phyloP scores from a whole-genome alignment of 2,888 invertebrate species.

The Meghimatium bilineatum region DNA sequence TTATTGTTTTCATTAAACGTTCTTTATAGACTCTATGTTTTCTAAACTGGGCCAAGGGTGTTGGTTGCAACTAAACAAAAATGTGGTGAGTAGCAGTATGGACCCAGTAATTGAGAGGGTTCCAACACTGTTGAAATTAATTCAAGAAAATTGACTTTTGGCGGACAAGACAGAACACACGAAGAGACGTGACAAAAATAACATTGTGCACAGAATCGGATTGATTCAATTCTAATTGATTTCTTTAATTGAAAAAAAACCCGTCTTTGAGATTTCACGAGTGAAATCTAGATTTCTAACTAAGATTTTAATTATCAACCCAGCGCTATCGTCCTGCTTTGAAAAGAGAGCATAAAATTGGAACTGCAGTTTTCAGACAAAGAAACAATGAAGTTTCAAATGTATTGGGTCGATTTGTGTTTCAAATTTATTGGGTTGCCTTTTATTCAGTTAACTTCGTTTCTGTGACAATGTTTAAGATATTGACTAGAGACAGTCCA shows the following conservation, averaged over 20 bases:
- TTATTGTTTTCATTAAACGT: too few relatives aligned
- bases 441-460: neutral
- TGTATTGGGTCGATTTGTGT: neutral
- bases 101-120: neutral
- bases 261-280: neutral
- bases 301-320: neutral
- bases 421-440: neutral
- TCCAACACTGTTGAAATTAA: neutral
- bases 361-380: neutral
- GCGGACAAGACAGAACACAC: neutral
- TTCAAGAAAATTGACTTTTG: neutral
- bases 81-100: neutral
- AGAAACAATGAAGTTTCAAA: neutral
- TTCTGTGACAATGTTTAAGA: too few relatives aligned
- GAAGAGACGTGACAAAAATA: neutral
- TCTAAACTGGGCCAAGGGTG: conserved; percentile 9
- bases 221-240: neutral
- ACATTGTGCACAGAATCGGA: neutral
- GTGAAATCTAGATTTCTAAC: neutral
- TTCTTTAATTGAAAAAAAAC: conserved; percentile 11
- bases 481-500: too few relatives aligned
- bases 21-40: too few relatives aligned
- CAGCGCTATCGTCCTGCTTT: neutral
- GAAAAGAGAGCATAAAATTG: neutral
- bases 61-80: neutral